Evolutionary conservation across 2,888 invertebrate species (phyloP).

Genomic region (Pyrocoelia pectoralis): DNA sequence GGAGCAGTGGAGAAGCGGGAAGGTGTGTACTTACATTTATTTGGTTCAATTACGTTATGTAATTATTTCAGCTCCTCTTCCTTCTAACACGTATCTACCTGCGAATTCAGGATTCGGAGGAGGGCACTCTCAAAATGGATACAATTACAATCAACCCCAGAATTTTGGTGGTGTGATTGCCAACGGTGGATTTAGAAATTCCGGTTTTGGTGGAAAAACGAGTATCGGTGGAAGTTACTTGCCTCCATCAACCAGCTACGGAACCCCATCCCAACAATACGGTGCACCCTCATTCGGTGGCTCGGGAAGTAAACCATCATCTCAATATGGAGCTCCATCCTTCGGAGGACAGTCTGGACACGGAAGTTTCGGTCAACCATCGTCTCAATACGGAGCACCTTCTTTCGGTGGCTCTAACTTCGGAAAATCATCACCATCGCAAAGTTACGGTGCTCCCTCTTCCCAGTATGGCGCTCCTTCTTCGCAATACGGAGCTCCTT

Average conservation of each 20-base stretch:
- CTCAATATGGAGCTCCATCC: slow-evolving; percentile 47
- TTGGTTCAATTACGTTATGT: too few species aligned
- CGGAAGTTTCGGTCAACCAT: slow-evolving; percentile 47
- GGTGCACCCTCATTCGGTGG: slow-evolving; percentile 48
- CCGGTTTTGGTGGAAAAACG: slow-evolving; percentile 12
- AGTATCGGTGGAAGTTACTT: slow-evolving; percentile 37
- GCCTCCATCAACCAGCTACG: slow-evolving; percentile 61
- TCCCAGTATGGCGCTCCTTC: slow-evolving; percentile 47
- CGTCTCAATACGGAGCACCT: slow-evolving; percentile 52
- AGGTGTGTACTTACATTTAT: slow-evolving; percentile 43
- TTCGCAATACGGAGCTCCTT: slow-evolving; percentile 38
- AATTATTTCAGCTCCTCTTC: slow-evolving; percentile 22
- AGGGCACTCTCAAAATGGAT: slow-evolving; percentile 46
- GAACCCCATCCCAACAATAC: slow-evolving; percentile 51
- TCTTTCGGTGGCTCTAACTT: slow-evolving; percentile 46
- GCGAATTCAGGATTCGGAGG: slow-evolving; percentile 18
- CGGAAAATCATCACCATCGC: slow-evolving; percentile 55
- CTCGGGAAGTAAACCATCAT: slow-evolving; percentile 48
- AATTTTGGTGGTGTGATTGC: not conserved
- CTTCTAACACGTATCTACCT: slow-evolving; percentile 26
- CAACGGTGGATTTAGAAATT: not conserved
- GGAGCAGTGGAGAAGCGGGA: slow-evolving; percentile 52
- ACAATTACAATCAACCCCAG: slow-evolving; percentile 44
- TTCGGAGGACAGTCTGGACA: slow-evolving; percentile 25
- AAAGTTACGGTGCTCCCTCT: slow-evolving; percentile 44